phyloP scores from a whole-genome alignment of 2,888 invertebrate genomes.

The Ophioninae sp. region DNA sequence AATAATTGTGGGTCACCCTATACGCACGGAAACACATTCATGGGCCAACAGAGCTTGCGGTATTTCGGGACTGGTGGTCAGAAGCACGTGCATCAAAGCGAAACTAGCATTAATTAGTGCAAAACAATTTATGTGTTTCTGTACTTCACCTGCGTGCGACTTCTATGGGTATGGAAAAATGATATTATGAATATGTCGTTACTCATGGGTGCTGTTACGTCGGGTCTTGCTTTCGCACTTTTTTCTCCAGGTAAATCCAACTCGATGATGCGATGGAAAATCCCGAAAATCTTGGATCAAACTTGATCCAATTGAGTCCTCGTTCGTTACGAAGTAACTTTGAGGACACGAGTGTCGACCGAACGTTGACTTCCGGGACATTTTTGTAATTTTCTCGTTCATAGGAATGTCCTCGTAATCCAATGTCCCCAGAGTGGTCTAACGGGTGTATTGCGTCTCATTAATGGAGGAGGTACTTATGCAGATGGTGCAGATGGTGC shows the following conservation, averaged over 20 bases:
- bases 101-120: conserved; percentile 43
- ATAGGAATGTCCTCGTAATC: neutral
- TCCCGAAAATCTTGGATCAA: neutral
- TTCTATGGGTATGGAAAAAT: neutral
- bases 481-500: conserved; percentile 51
- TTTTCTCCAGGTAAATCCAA: neutral
- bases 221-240: neutral
- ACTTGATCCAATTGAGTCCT: neutral
- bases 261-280: neutral
- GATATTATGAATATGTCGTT: neutral
- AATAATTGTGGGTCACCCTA: neutral
- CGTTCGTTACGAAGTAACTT: neutral
- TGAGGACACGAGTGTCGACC: neutral
- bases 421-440: neutral
- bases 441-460: conserved; percentile 16
- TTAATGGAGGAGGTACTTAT: conserved; percentile 50
- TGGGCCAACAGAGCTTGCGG: conserved; percentile 13
- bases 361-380: neutral
- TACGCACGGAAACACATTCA: neutral
- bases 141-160: conserved; percentile 7
- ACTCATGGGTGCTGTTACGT: neutral
- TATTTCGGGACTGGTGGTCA: conserved; percentile 44
- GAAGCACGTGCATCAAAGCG: conserved; percentile 40
- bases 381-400: neutral
- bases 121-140: conserved; percentile 29